Conservation (phyloP, 1,140 invertebrate species). For the Formica exsecta region DNA sequence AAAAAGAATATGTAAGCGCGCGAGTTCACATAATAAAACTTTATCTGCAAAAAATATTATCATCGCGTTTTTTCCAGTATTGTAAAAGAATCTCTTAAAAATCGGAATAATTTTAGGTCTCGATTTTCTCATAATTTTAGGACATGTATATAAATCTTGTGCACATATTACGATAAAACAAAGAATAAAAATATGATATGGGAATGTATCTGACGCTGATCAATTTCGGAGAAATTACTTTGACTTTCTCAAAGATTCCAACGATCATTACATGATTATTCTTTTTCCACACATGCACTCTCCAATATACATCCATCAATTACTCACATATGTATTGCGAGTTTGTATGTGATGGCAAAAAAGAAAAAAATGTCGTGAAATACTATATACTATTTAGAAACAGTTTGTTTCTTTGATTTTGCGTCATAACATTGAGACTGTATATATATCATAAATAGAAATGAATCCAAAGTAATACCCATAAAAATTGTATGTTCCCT, state of each 20-base stretch:
- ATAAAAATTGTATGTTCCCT: constrained; percentile 63
- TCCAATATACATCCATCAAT: constrained; percentile 69
- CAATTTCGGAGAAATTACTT: constrained; percentile 10
- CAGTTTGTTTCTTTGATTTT: constrained; percentile 80
- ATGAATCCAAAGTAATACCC: constrained; percentile 64
- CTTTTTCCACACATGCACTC: constrained; percentile 77
- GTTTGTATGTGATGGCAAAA: constrained; percentile 74
- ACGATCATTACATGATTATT: constrained; percentile 72
- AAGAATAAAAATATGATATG: constrained; percentile 33
- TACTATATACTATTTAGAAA: constrained; percentile 77
- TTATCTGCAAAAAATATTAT: constrained; percentile 1
- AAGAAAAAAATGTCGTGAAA: constrained; percentile 74
- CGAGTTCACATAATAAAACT: constrained; percentile 59
- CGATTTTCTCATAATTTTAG: constrained; percentile 9
- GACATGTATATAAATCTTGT: not conserved
- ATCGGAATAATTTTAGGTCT: not conserved
- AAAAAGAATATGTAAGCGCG: constrained; percentile 69
- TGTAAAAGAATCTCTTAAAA: constrained; percentile 13
- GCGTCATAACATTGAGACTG: constrained; percentile 78
- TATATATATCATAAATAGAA: constrained; percentile 71
- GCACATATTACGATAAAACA: not conserved
- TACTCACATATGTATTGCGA: constrained; percentile 73
- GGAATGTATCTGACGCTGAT: constrained; percentile 54
- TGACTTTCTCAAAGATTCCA: not conserved
- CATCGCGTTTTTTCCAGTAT: not conserved